Evolutionary conservation across 2,888 invertebrate species (phyloP).

Genomic region (Operophtera brumata): DNA sequence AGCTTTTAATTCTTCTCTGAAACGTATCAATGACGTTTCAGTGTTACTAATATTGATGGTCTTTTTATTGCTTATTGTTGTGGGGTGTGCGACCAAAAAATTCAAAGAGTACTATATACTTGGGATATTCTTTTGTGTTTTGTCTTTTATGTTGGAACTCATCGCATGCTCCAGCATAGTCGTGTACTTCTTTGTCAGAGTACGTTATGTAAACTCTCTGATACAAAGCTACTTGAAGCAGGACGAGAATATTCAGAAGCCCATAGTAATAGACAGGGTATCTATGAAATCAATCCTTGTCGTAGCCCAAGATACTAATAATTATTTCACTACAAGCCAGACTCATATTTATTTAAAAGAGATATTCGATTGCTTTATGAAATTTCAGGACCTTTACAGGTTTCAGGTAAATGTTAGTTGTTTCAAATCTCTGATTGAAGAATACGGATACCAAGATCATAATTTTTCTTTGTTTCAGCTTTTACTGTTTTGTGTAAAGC

Average conservation of each 20-base stretch:
- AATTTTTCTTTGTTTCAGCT: slow-evolving; percentile 40
- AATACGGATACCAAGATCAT: too few relatives aligned
- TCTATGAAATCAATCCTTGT: neutral
- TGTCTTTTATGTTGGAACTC: slow-evolving; percentile 48
- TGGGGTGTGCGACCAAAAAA: slow-evolving; percentile 12
- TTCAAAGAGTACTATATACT: slow-evolving; percentile 25
- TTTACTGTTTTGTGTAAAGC: slow-evolving; percentile 47
- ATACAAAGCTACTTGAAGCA: slow-evolving; percentile 48
- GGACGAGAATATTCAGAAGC: slow-evolving; percentile 25
- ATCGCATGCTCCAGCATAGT: slow-evolving; percentile 46
- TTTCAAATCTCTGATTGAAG: too few relatives aligned
- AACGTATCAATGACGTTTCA: slow-evolving; percentile 32
- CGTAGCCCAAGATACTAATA: slow-evolving; percentile 39
- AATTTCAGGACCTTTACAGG: slow-evolving; percentile 41
- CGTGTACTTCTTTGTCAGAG: slow-evolving; percentile 46
- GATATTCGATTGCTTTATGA: slow-evolving; percentile 42
- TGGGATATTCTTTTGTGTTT: slow-evolving; percentile 36
- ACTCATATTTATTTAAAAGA: slow-evolving; percentile 44
- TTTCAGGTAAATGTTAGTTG: slow-evolving; percentile 42
- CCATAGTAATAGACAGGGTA: slow-evolving; percentile 20
- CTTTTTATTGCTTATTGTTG: slow-evolving; percentile 24
- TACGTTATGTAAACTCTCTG: slow-evolving; percentile 53
- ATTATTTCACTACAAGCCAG: slow-evolving; percentile 41
- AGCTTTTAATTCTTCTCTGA: slow-evolving; percentile 36
- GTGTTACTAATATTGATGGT: slow-evolving; percentile 27